Conservation (phyloP, 2,113 vertebrate genomes). For the Progne subis region DNA sequence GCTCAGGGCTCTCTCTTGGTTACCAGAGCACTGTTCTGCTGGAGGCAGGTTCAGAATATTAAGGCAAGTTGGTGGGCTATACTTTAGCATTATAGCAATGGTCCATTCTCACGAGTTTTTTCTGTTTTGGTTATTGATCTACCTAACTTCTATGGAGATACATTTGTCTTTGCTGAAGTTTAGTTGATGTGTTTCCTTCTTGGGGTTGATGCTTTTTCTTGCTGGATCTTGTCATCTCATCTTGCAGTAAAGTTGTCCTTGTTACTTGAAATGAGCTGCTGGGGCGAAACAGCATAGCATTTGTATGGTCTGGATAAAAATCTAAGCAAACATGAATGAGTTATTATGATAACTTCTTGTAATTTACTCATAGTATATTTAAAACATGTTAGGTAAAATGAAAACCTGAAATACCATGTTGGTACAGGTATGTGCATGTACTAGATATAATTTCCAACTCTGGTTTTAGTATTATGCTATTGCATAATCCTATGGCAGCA, state of each 20-base stretch:
- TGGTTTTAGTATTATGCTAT: not conserved
- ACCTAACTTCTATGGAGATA: not conserved
- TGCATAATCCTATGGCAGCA: not conserved
- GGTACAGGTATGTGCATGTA: not conserved
- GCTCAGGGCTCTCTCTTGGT: not conserved
- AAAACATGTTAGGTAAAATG: not conserved
- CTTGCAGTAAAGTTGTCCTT: not conserved
- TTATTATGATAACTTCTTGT: not conserved
- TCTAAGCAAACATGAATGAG: not conserved
- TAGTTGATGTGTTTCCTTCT: not conserved
- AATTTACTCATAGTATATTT: not conserved
- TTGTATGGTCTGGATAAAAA: not conserved
- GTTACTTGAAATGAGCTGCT: not conserved
- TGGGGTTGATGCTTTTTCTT: not conserved
- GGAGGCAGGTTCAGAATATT: not conserved
- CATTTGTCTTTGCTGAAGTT: not conserved
- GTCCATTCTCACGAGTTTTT: not conserved
- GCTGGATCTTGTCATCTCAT: not conserved
- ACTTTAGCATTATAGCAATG: too few relatives aligned
- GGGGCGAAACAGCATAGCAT: not conserved
- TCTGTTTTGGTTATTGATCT: not conserved
- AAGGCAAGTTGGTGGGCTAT: not conserved
- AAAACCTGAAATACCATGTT: not conserved
- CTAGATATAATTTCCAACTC: not conserved
- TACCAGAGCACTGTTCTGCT: not conserved